Base-by-base conservation (phyloP, 2,888 invertebrate genomes). In the Helicoverpa assulta region DNA sequence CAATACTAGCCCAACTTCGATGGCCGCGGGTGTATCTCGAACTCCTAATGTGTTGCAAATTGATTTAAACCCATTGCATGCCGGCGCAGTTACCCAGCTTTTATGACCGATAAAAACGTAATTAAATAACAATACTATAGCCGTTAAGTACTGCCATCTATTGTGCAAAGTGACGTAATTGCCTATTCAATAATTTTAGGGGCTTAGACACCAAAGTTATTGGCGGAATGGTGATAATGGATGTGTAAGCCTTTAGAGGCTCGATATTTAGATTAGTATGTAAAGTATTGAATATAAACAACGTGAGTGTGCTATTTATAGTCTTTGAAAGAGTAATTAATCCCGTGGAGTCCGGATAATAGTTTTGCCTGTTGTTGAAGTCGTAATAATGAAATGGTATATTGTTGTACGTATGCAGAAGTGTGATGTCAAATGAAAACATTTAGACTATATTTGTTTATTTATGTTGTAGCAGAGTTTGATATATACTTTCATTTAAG, bases 61-160 rank as follows among this genome's bases (percentile, higher is more conserved):
- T 81, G 78, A 81, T 81, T 81, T 70, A 75, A 83, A 65, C 73
- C 80, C 80, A 80, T 80, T 80, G 51, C 56, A 61, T 52, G 66
- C 73, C 37, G 26, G 19, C 47, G 54, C 64, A 64, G 57, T 81
- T 81, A 80, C 16, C 66, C 52, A 43, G 26, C 67, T 56, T 76
- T 80, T 73, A 83, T 69, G 55, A 59, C 37, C 81, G 52, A 80
- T 77, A 81, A 80, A 83, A 81, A 58, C 51, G 73, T 62, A 81
- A 81, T 83, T 81, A 83, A 76, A 73, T 83, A 62, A 61, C 77
- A 80, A 61, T 64, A 72, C 73, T 63, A 80, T 29, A 18, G 62
- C 56, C 66, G 29, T 68, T 67, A 19, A 70, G 54, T 68, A 59
- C 56, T 64, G 40, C 56, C 60, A 62, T 71, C 65, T 62, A 70